Evolutionary conservation across 35 echinoderm and acorn worm species (phyloP).

Genomic region (Holothuria glaberrima): DNA sequence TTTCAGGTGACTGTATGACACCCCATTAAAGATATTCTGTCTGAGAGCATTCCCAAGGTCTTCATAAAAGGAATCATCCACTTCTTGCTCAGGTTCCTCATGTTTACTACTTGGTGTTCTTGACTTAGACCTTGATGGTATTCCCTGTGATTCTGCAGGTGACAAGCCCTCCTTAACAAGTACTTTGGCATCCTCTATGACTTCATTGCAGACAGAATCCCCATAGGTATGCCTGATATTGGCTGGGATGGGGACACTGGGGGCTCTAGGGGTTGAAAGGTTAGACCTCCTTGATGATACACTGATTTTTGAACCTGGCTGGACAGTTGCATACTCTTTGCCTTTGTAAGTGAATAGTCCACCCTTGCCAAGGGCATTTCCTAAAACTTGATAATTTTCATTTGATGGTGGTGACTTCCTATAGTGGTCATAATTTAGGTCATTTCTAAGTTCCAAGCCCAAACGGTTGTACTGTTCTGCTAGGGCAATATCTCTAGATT

Average conservation of each 20-base stretch:
- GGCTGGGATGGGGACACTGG: slow-evolving; percentile 69
- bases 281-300: not conserved
- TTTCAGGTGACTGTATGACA: slow-evolving; percentile 76
- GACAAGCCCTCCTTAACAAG: not conserved
- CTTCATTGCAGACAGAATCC: slow-evolving; percentile 58
- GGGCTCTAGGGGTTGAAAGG: slow-evolving; percentile 19
- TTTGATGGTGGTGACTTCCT: slow-evolving; percentile 46
- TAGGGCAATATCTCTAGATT: slow-evolving; percentile 79
- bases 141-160: not conserved
- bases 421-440: slow-evolving; percentile 86
- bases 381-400: slow-evolving; percentile 63
- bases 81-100: not conserved
- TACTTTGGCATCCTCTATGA: slow-evolving; percentile 53
- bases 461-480: slow-evolving; percentile 86
- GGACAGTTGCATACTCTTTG: slow-evolving; percentile 62
- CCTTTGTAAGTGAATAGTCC: slow-evolving; percentile 72
- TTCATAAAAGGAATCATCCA: slow-evolving; percentile 68
- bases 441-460: slow-evolving; percentile 60
- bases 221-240: slow-evolving; percentile 87
- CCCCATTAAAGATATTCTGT: slow-evolving; percentile 93
- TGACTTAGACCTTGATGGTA: not conserved
- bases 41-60: slow-evolving; percentile 82
- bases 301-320: not conserved
- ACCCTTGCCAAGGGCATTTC: slow-evolving; percentile 77
- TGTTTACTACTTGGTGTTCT: slow-evolving; percentile 28